Base-by-base conservation (phyloP, 1,140 invertebrate genomes). In the Pinna nobilis region DNA sequence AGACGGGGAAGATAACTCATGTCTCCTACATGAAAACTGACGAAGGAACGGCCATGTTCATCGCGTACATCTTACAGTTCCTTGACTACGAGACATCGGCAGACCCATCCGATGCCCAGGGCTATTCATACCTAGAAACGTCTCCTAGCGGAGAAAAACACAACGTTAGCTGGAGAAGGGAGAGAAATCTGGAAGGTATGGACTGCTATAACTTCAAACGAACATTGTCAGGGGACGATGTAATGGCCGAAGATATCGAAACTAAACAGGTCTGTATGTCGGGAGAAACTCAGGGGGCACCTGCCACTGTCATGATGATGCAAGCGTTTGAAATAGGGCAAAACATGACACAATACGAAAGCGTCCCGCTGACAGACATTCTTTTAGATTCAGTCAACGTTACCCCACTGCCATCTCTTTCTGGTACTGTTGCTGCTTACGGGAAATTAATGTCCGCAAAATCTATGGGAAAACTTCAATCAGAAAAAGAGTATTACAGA, bases 161-260 rank as follows among this genome's bases (percentile, higher is more conserved):
- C n/a, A 15, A n/a, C 2, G 6, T 33, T 18, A 20, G 13, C 15
- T 33, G 20, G 30, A 33, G 18, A 18, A 33, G 33, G 15, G 28
- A 18, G n/a, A 18, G 23, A 59, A 59, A 59, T 35, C 55, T 33
- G 15, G 23, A 59, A n/a, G 55, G 55, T 33, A 59, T 59, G 55
- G 15, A 35, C 6, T 59, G 55, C 15, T 59, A 25, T 33, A 35
- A 59, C 28, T 59, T 59, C 30, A 59, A 59, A 4, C 33, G 55
- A 35, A 33, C 9, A 33, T 18, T 59, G 3, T 35, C 33, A 59
- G 23, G 32, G 9, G 20, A 32, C 33, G 55, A 59, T 15, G 37
- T 6, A 3, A 33, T 59, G 55, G 15, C 37, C 37, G 37, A 30
- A n/a, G 55, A 59, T 18, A 30, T 5, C 0, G 55, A 59, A 20